Evolutionary conservation across 2,888 invertebrate genomes (phyloP), one percentile per base, ranked within the genome.

Genomic region (Furcula furcula): DNA sequence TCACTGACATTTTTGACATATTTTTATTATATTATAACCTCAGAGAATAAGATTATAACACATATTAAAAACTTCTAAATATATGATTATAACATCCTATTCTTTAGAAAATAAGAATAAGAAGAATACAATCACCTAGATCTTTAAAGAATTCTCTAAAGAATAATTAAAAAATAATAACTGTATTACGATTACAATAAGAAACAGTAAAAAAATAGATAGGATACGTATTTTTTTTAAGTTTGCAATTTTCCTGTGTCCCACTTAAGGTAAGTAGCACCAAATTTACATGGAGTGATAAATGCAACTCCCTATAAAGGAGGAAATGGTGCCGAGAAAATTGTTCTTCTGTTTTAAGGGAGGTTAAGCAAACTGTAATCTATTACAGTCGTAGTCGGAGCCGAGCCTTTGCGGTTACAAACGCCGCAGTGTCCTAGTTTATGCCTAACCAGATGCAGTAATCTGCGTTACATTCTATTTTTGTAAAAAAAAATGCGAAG

Each of bases 361-460:
- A 68, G 74, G 74, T 69, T 74, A 78, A 69, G 69, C 55, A 78
- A 78, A 78, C 76, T 58, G 65, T 60, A 65, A 65, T 61, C 60
- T 63, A 73, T 74, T 71, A 74, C 61, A 61, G 61, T 53, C 53
- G 53, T 60, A 61, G 61, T 53, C 53, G 53, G 49, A 55, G 43
- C 53, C 52, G 45, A 61, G 59, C 58, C 58, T 72, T 70, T 74
- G 68, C 69, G 64, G 63, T 59, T 56, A 58, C 52, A 51, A 69
- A 63, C 61, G 55, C 68, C 65, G 74, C 76, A 73, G 71, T 74
- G 74, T 46, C 65, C 71, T 60, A 75, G 58, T 73, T 76, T 63
- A 45, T 53, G 44, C 43, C 55, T 53, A 51, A 61, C 54, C 45
- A 68, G 66, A 67, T 69, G 67, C 66, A 47, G 49, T 45, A 61